Evolutionary conservation across 2,888 invertebrate genomes (phyloP), one percentile per base, ranked within the genome.

Genomic region (Lobophora halterata): DNA sequence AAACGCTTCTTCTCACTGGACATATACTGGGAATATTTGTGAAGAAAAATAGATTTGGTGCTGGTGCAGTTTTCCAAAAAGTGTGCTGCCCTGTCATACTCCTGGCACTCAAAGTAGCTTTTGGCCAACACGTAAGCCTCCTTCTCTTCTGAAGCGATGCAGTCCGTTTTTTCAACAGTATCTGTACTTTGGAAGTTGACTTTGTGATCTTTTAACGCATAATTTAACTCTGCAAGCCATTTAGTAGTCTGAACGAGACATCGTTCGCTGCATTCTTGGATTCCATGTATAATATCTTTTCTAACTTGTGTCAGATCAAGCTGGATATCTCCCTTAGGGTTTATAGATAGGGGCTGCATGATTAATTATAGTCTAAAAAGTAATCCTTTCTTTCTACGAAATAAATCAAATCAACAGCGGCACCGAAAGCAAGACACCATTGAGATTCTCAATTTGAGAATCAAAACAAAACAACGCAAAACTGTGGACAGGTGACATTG

Each of bases 1-100:
- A 96, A 80, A 46, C 94, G 93, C 56, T 95, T 95, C 77, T 97
- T 97, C 69, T 98, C 97, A 46, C 94, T 93, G 0, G 97, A 95
- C 87, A 97, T 90, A 67, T 96, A 98, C 16, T 91, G 90, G 0
- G 97, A 91, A 74, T 97, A 98, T 55, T 93, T 91, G 71, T 95
- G 92, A 12, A 98, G 81, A 75, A 98, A 98, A 46, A 92, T 90
- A 23, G 93, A 91, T 68, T 94, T 93, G 0, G 91, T 85, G 39
- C 92, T 92, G 20, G 85, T 85, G 57, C 93, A 93, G 41, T 91
- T 89, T 57, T 93, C 91, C 3, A 95, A 88, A 63, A 95, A 95
- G 80, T 93, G 93, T 0, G 95, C 94, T 35, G 95, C 93, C 63
- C 96, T 89, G 61, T 97, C 96, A 72, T 96, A 98, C 74, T 98